These are phyloP conservation scores for Toxotes chatareus DNA, from an alignment of 2,113 vertebrate species.

Conservation along the genomic window DNA sequence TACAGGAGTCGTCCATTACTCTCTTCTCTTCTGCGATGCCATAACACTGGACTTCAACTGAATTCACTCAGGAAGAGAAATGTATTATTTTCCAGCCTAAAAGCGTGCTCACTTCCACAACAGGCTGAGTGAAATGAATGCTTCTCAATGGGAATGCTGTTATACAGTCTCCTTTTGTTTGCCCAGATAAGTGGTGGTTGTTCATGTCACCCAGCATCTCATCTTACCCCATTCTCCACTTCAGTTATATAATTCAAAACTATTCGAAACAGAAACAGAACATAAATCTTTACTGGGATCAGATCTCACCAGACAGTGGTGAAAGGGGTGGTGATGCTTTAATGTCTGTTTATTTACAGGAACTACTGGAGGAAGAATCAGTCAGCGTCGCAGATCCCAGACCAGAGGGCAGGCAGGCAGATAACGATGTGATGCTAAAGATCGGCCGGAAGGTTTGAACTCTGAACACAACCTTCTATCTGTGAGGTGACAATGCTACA, in stretches of 20 bases:
- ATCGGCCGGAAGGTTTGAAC: background rate
- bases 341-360: background rate
- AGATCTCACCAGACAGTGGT: background rate
- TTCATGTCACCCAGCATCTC: background rate
- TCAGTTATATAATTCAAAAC: background rate
- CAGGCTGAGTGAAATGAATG: background rate
- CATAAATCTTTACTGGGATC: background rate
- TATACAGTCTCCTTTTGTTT: background rate
- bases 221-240: background rate
- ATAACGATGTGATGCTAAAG: too few relatives aligned
- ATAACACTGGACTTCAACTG: background rate
- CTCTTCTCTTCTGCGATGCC: background rate
- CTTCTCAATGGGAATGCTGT: too few relatives aligned
- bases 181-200: background rate
- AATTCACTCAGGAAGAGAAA: background rate
- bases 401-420: slow-evolving; percentile 4
- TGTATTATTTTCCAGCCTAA: background rate
- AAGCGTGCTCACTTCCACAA: background rate
- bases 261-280: background rate
- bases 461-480: too few relatives aligned
- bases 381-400: slow-evolving; percentile 1
- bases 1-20: background rate
- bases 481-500: too few relatives aligned
- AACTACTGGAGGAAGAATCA: background rate
- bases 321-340: background rate